Evolutionary conservation across 2,797 vertebrate genomes (phyloP).

Genomic region (Hyperoplus immaculatus): DNA sequence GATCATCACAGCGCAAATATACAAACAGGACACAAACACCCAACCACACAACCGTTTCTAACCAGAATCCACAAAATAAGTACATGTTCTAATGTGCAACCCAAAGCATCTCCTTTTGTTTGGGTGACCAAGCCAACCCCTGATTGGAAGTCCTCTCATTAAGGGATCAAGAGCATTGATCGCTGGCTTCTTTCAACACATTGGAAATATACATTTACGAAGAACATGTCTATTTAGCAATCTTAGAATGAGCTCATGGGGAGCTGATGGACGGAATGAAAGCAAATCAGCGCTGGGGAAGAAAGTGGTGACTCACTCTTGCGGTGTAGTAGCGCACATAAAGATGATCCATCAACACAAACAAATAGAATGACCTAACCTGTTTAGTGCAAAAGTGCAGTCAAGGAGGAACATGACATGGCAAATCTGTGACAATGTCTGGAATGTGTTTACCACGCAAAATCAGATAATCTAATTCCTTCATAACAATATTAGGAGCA

Average conservation of each 20-base stretch:
- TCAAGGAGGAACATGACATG: conserved; percentile 50
- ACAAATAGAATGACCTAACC: conserved; percentile 54
- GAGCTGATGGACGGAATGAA: conserved; percentile 35
- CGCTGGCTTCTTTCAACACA: conserved; percentile 45
- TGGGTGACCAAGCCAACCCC: conserved; percentile 45
- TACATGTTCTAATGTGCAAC: conserved; percentile 14
- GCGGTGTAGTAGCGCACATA: conserved; percentile 35
- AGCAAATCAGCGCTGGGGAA: conserved; percentile 18
- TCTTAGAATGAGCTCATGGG: conserved; percentile 39
- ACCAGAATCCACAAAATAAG: conserved; percentile 36
- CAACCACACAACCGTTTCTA: conserved; percentile 42
- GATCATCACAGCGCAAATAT: conserved; percentile 42
- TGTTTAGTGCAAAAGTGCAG: conserved; percentile 38
- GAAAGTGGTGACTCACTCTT: conserved; percentile 41
- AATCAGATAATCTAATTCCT: conserved; percentile 55
- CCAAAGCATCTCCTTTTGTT: conserved; percentile 41
- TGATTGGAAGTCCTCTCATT: conserved; percentile 37
- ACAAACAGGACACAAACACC: conserved; percentile 34
- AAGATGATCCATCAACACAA: conserved; percentile 48
- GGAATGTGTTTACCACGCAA: conserved; percentile 61
- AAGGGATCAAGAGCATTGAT: conserved; percentile 36
- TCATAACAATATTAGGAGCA: conserved; percentile 46
- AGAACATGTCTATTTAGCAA: conserved; percentile 36
- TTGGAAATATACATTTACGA: conserved; percentile 62
- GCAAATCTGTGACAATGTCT: conserved; percentile 57